These are phyloP conservation scores for Hemaris fuciformis DNA, from an alignment of 2,888 invertebrate species.

Conservation along the genomic window DNA sequence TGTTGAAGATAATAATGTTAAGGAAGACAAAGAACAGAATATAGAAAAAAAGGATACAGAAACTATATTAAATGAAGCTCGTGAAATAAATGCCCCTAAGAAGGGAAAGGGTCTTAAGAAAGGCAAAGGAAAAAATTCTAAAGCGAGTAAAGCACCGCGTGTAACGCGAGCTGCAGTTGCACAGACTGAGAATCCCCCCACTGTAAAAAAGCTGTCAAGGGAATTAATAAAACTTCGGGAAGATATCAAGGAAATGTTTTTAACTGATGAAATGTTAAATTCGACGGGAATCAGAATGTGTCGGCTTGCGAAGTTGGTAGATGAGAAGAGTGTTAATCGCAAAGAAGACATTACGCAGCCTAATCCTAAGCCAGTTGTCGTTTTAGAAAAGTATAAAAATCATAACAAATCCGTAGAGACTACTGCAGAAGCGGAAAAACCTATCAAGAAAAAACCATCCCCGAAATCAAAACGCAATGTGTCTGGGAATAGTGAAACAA, in stretches of 20 bases:
- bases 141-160: conserved; percentile 28
- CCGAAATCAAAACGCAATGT: conserved; percentile 45
- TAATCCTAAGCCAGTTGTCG: conserved; percentile 45
- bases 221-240: conserved; percentile 85
- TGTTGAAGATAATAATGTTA: background rate
- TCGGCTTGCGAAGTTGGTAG: conserved; percentile 78
- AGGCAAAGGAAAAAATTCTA: conserved; percentile 26
- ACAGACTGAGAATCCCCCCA: conserved; percentile 25
- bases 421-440: conserved; percentile 28
- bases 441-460: conserved; percentile 45
- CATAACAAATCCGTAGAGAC: conserved; percentile 27
- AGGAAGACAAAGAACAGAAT: conserved; percentile 14
- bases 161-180: conserved; percentile 39
- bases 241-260: conserved; percentile 87
- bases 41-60: conserved; percentile 9
- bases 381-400: conserved; percentile 53
- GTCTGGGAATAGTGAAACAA: conserved; percentile 16
- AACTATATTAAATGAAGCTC: background rate
- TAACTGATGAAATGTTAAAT: conserved; percentile 82
- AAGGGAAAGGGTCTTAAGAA: conserved; percentile 28
- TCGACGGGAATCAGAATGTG: conserved; percentile 85
- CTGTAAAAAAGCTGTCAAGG: conserved; percentile 49
- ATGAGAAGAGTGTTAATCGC: conserved; percentile 43
- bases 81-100: conserved; percentile 20
- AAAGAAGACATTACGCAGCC: conserved; percentile 35